Conservation (phyloP, 2,113 vertebrate species). For the Octodon degus region DNA sequence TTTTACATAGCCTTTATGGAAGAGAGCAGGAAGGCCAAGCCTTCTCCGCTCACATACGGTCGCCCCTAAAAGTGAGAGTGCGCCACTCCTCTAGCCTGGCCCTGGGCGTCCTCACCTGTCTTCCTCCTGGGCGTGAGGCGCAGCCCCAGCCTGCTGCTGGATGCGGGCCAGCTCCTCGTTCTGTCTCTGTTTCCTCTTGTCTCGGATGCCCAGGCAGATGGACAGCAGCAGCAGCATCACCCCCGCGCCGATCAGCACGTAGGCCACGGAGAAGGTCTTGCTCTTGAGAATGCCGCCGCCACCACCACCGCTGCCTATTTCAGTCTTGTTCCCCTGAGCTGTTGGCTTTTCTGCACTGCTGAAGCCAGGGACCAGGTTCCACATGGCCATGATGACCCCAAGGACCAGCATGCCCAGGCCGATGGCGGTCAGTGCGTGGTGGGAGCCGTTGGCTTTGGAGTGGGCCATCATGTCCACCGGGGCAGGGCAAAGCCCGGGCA, state of each 20-base stretch:
- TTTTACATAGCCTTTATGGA: neutral
- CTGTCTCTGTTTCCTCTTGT: slow-evolving; percentile 87
- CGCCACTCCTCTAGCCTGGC: fast-evolving
- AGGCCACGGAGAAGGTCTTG: slow-evolving; percentile 94
- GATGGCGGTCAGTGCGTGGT: slow-evolving; percentile 95
- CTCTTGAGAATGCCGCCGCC: slow-evolving; percentile 78
- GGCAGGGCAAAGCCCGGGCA: neutral
- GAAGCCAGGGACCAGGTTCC: slow-evolving; percentile 93
- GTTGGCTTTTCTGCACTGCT: neutral
- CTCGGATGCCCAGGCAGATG: slow-evolving; percentile 92
- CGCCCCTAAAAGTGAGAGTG: fast-evolving
- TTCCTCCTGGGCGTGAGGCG: slow-evolving; percentile 79
- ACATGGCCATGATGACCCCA: slow-evolving; percentile 96
- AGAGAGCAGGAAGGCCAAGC: neutral
- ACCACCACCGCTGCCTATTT: neutral
- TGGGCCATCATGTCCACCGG: slow-evolving; percentile 84
- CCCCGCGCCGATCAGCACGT: slow-evolving; percentile 92
- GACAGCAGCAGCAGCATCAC: slow-evolving; percentile 93
- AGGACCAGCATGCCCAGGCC: slow-evolving; percentile 95
- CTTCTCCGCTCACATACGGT: fast-evolving
- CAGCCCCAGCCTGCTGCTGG: neutral
- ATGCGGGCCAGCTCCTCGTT: slow-evolving; percentile 70
- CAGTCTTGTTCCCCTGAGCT: slow-evolving; percentile 78
- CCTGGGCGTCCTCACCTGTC: slow-evolving; percentile 83
- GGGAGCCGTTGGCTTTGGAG: slow-evolving; percentile 90